Conservation (phyloP, 1,140 invertebrate species). For the Apis mellifera region DNA sequence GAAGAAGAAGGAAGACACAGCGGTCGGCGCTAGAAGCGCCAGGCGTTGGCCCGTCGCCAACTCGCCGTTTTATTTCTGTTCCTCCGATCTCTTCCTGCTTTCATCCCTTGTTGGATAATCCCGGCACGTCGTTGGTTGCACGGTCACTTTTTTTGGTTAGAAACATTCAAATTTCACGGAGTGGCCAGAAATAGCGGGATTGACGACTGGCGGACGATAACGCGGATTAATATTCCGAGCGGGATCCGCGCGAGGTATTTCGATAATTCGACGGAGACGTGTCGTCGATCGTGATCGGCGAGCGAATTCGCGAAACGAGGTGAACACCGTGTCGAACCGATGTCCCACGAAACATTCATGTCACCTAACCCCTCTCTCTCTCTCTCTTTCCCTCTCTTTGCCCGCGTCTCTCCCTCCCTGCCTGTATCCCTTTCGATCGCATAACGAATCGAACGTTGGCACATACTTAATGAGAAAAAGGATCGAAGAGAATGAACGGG, state of each 20-base stretch:
- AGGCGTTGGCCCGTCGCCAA: neutral
- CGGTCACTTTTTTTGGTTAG: conserved; percentile 43
- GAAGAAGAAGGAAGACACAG: neutral
- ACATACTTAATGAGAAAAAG: conserved; percentile 25
- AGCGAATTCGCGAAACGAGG: conserved; percentile 67
- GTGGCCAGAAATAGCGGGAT: conserved; percentile 60
- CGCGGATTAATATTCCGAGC: conserved; percentile 63
- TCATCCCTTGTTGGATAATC: conserved; percentile 20
- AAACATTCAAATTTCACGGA: conserved; percentile 51
- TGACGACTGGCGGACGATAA: conserved; percentile 30
- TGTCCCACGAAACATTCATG: conserved; percentile 55
- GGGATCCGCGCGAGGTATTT: conserved; percentile 65
- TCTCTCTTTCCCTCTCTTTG: neutral
- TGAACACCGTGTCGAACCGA: conserved; percentile 59
- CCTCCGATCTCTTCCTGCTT: neutral
- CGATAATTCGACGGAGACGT: conserved; percentile 70
- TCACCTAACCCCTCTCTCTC: neutral
- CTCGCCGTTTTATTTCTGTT: neutral
- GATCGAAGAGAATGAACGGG: conserved; percentile 36
- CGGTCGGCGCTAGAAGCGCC: neutral
- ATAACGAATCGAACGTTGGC: conserved; percentile 22
- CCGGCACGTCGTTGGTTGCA: conserved; percentile 20
- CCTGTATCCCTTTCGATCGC: conserved; percentile 3
- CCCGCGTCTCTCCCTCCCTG: neutral
- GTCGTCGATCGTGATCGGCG: conserved; percentile 70